Evolutionary conservation across 2,888 invertebrate species (phyloP).

Genomic region (Gnatocerus cornutus): DNA sequence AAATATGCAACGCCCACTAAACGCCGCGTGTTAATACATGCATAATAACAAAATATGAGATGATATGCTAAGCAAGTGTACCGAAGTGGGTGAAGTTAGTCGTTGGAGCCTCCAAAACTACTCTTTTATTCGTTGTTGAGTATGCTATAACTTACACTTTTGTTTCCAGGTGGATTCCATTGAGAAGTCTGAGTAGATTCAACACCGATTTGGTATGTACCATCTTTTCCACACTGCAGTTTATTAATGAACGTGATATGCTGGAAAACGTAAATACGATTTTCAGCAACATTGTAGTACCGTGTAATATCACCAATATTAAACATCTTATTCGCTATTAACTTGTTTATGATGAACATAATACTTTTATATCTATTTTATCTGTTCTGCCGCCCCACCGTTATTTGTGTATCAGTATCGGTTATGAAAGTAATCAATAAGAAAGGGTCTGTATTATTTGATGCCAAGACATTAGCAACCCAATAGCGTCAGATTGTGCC

Average conservation of each 20-base stretch:
- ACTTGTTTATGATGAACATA: slow-evolving; percentile 57
- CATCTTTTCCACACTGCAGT: background rate
- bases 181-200: no score
- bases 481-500: slow-evolving; percentile 54
- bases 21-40: no score
- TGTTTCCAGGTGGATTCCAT: no score
- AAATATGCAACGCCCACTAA: no score
- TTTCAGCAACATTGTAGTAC: slow-evolving; percentile 55
- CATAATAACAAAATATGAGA: no score
- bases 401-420: slow-evolving; percentile 52
- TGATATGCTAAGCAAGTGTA: no score
- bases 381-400: slow-evolving; percentile 50
- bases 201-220: background rate
- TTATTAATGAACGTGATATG: no score
- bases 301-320: slow-evolving; percentile 55
- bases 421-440: slow-evolving; percentile 58
- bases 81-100: no score
- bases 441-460: slow-evolving; percentile 53
- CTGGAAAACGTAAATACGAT: slow-evolving; percentile 33
- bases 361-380: slow-evolving; percentile 58
- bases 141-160: no score
- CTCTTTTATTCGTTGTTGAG: no score
- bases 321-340: slow-evolving; percentile 59
- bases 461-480: slow-evolving; percentile 56
- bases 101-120: no score